These are phyloP conservation scores for Phyllotreta cruciferae DNA, from an alignment of 2,888 invertebrate species.

Conservation along the genomic window DNA sequence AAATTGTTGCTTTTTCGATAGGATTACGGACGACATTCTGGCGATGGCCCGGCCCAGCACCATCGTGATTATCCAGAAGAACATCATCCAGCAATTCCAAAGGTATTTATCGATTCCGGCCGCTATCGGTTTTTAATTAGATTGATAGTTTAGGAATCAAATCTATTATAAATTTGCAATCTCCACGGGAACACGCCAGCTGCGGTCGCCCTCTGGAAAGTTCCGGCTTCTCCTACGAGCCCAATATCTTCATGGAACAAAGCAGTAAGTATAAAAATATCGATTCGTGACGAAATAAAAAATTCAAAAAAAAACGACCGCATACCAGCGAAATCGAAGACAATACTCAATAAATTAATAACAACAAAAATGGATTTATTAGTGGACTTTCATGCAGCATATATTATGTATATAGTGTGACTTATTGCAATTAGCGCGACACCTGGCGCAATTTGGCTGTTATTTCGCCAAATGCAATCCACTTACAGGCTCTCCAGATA, in stretches of 20 bases:
- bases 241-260: conserved; percentile 82
- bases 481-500: too few species aligned
- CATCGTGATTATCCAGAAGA: conserved; percentile 73
- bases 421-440: too few species aligned
- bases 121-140: conserved; percentile 6
- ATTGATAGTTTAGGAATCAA: conserved; percentile 74
- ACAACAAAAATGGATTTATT: too few species aligned
- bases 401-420: too few species aligned
- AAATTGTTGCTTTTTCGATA: conserved; percentile 56
- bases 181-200: conserved; percentile 83
- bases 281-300: too few species aligned
- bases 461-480: too few species aligned
- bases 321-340: too few species aligned
- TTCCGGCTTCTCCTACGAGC: conserved; percentile 87
- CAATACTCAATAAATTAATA: too few species aligned
- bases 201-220: conserved; percentile 79
- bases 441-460: too few species aligned
- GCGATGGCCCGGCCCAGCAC: conserved; percentile 90
- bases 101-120: conserved; percentile 59
- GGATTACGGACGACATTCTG: conserved; percentile 87
- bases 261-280: conserved; percentile 69
- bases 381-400: too few species aligned
- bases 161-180: conserved; percentile 86
- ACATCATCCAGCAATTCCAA: conserved; percentile 81
- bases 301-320: too few species aligned